A percentile compares a stretch with the other conserved stretches of the same genome.
Conservation (phyloP, 2,113 vertebrate species). For the Limanda limanda region DNA sequence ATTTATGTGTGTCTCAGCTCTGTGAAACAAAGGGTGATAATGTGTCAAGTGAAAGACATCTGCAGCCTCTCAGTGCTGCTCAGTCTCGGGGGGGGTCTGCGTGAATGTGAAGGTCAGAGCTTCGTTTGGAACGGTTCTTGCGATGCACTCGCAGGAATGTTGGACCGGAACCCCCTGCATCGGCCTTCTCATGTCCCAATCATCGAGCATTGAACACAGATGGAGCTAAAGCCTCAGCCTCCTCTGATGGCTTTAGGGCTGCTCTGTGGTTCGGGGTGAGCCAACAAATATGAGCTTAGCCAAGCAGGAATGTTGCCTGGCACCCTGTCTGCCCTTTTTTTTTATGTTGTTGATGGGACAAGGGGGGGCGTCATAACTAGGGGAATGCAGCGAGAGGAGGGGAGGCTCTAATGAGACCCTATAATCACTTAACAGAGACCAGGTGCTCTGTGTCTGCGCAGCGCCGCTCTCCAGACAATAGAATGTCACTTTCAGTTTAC, state of each 20-base stretch:
- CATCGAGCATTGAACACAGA: slow-evolving; percentile 68
- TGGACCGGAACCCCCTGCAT: slow-evolving; percentile 55
- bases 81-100: slow-evolving; percentile 1
- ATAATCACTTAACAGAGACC: slow-evolving; percentile 75
- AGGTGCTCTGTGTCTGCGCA: slow-evolving; percentile 65
- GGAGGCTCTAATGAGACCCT: slow-evolving; percentile 72
- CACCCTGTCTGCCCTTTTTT: slow-evolving; percentile 60
- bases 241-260: slow-evolving; percentile 61
- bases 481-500: slow-evolving; percentile 56
- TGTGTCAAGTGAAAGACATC: slow-evolving; percentile 53
- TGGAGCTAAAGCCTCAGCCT: slow-evolving; percentile 64
- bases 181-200: slow-evolving; percentile 44
- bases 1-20: neutral
- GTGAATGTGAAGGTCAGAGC: slow-evolving; percentile 28
- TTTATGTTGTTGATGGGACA: neutral
- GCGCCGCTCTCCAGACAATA: slow-evolving; percentile 50
- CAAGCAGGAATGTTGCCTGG: slow-evolving; percentile 73
- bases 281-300: slow-evolving; percentile 72
- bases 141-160: slow-evolving; percentile 69
- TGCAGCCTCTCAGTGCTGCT: neutral
- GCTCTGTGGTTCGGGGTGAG: slow-evolving; percentile 56
- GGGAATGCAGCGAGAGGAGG: slow-evolving; percentile 60
- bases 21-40: slow-evolving; percentile 47
- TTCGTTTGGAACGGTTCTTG: slow-evolving; percentile 37
- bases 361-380: slow-evolving; percentile 56